Conservation (phyloP, 2,888 invertebrate genomes). For the Harpalus rubripes region DNA sequence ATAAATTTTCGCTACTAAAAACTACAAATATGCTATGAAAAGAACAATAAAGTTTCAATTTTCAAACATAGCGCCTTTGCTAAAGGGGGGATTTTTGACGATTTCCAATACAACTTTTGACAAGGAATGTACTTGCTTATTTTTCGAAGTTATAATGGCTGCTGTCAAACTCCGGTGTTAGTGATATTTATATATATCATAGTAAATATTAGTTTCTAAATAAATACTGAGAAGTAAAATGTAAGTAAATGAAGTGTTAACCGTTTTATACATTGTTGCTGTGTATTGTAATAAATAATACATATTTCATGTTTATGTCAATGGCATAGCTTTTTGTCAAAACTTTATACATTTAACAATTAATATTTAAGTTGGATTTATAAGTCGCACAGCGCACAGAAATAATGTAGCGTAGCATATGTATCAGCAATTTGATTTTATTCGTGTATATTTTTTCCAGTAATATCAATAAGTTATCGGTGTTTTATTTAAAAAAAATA, state of each 20-base stretch:
- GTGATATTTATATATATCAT: conserved; percentile 64
- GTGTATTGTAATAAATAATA: conserved; percentile 13
- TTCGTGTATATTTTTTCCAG: background rate
- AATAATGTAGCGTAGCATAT: background rate
- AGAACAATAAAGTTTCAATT: background rate
- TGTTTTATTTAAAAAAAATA: conserved; percentile 81
- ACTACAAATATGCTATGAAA: background rate
- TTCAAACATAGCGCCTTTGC: conserved; percentile 56
- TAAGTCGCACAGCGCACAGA: no score
- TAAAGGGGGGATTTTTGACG: conserved; percentile 41
- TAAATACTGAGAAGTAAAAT: conserved; percentile 39
- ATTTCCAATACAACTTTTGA: conserved; percentile 53
- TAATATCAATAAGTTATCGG: conserved; percentile 13
- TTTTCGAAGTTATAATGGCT: conserved; percentile 67
- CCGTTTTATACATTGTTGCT: background rate
- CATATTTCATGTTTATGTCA: conserved; percentile 39
- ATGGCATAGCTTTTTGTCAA: conserved; percentile 60
- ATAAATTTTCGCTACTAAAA: background rate
- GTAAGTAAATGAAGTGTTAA: conserved; percentile 47
- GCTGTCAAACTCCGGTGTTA: conserved; percentile 66
- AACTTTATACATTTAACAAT: no score
- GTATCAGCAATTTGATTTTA: background rate
- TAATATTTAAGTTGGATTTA: no score
- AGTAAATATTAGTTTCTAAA: conserved; percentile 54
- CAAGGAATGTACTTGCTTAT: conserved; percentile 65